Percentiles rank a stretch among this genome's conserved stretches.
These are phyloP conservation scores for Tineola bisselliella DNA, from an alignment of 2,888 invertebrate genomes.

Conservation along the genomic window DNA sequence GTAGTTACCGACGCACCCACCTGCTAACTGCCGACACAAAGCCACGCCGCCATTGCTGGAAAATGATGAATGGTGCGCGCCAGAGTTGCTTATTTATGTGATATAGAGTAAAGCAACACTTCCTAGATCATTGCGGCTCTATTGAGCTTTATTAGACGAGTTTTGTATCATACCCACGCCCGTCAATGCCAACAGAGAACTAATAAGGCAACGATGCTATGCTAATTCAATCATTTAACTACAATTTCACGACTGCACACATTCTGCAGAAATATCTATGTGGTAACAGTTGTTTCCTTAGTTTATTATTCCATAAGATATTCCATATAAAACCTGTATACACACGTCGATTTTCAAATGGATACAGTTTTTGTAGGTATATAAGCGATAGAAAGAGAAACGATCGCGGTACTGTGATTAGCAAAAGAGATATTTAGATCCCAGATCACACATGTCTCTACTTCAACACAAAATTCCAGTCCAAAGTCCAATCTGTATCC, in stretches of 20 bases:
- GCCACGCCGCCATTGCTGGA: slow-evolving; percentile 41
- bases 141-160: background rate
- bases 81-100: background rate
- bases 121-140: slow-evolving; percentile 1
- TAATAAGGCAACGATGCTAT: background rate
- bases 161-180: background rate
- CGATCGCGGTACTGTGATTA: too few relatives aligned
- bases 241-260: too few relatives aligned
- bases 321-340: too few relatives aligned
- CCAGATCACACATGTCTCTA: too few relatives aligned
- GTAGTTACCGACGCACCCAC: slow-evolving; percentile 29
- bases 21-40: slow-evolving; percentile 38
- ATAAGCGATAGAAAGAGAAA: too few relatives aligned
- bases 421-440: too few relatives aligned
- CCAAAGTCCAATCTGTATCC: background rate
- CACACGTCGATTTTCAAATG: too few relatives aligned
- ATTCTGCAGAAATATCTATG: too few relatives aligned
- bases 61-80: slow-evolving; percentile 50
- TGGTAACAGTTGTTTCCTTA: too few relatives aligned
- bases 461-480: background rate
- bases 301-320: too few relatives aligned
- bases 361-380: too few relatives aligned
- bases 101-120: background rate
- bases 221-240: too few relatives aligned
- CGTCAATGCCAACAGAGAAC: background rate